Conservation (phyloP, 2,113 vertebrate species). For the Todiramphus saurophagus region DNA sequence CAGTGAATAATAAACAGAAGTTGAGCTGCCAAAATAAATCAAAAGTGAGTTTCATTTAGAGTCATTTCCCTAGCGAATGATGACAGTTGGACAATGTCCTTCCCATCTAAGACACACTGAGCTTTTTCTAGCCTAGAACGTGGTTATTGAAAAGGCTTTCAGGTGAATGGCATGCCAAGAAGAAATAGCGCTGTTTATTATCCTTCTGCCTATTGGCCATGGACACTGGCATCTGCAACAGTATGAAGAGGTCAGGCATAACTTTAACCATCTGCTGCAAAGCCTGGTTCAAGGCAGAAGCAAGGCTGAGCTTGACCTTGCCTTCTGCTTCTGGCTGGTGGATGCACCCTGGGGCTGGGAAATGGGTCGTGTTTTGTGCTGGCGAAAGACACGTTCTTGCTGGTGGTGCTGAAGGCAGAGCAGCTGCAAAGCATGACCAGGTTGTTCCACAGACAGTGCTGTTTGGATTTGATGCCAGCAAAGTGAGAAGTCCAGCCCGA, state of each 20-base stretch:
- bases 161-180: constrained; percentile 46
- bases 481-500: not conserved
- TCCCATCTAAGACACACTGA: not conserved
- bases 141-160: constrained; percentile 33
- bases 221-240: constrained; percentile 16
- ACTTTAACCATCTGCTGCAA: constrained; percentile 58
- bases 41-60: constrained; percentile 44
- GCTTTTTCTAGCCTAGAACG: constrained; percentile 22
- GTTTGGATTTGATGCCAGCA: not conserved
- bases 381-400: constrained; percentile 63
- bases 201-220: constrained; percentile 28
- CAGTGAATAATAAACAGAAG: constrained; percentile 38
- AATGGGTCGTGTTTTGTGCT: not conserved
- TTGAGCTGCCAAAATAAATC: constrained; percentile 25
- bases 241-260: constrained; percentile 15
- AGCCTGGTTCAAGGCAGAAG: constrained; percentile 11
- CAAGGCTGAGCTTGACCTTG: constrained; percentile 26
- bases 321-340: not conserved
- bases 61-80: constrained; percentile 37
- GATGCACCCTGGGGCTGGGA: not conserved
- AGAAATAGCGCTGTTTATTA: constrained; percentile 33
- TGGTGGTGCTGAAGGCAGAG: constrained; percentile 58
- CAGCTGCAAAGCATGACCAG: constrained; percentile 41
- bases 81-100: constrained; percentile 29
- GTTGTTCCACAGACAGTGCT: not conserved